A percentile compares a stretch with the other conserved stretches of the same genome.
phyloP scores from a whole-genome alignment of 2,797 vertebrate genomes.

The Gymnothorax javanicus region DNA sequence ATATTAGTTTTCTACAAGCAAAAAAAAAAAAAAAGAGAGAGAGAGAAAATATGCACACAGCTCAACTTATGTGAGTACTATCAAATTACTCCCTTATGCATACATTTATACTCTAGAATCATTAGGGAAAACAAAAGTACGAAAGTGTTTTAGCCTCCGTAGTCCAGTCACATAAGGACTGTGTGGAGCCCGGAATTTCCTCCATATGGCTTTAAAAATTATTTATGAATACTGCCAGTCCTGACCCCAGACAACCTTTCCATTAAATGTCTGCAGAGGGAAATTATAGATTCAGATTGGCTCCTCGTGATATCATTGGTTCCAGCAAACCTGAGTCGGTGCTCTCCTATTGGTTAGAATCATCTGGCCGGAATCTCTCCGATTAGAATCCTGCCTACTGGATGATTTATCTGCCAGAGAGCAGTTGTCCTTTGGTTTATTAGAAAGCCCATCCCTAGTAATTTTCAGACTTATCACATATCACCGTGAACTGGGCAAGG shows the following conservation, averaged over 20 bases:
- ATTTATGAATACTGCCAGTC: background rate
- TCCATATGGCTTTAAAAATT: background rate
- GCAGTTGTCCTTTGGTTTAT: background rate
- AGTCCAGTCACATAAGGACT: background rate
- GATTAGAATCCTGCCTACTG: background rate
- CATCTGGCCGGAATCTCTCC: background rate
- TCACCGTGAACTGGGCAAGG: background rate
- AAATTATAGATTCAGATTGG: background rate
- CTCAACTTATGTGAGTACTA: background rate
- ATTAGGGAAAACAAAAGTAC: slow-evolving; percentile 7
- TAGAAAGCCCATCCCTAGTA: background rate
- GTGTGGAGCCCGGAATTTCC: background rate
- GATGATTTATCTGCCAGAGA: background rate
- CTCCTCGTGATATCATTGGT: background rate
- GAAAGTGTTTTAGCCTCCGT: background rate
- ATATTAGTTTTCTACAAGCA: background rate
- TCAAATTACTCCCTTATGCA: slow-evolving; percentile 3
- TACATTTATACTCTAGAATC: slow-evolving; percentile 7
- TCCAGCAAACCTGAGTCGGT: background rate
- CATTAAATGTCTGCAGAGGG: background rate
- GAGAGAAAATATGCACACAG: background rate
- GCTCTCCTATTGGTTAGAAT: background rate
- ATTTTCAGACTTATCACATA: background rate
- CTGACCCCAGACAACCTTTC: background rate
- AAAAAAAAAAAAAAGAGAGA: background rate